Percentiles rank a stretch among this genome's conserved stretches.
Evolutionary conservation across 2,113 vertebrate species (phyloP).

Genomic region (Microcebus murinus): DNA sequence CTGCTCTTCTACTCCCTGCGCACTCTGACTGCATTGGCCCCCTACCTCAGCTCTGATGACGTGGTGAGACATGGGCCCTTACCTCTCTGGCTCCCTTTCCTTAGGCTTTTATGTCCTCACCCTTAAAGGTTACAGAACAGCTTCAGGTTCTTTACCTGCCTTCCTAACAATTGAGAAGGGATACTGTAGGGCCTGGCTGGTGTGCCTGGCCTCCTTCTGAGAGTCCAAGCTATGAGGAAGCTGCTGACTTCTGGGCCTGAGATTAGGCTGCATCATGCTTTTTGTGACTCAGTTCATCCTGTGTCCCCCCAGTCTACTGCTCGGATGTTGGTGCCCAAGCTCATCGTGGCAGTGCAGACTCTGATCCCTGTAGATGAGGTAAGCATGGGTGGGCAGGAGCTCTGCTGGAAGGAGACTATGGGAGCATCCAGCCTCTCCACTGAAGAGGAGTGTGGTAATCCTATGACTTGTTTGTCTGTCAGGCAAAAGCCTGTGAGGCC

Average conservation of each 20-base stretch:
- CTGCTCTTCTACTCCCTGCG: constrained; percentile 90
- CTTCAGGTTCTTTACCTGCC: background rate
- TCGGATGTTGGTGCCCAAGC: constrained; percentile 87
- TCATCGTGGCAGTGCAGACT: constrained; percentile 87
- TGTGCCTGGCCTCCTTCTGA: background rate
- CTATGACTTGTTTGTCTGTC: background rate
- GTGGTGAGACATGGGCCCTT: constrained; percentile 84
- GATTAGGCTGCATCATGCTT: background rate
- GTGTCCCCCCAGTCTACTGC: constrained; percentile 85
- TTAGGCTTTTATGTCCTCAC: background rate
- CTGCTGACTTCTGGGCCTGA: background rate
- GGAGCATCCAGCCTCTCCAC: background rate
- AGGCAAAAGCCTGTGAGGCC: constrained; percentile 91
- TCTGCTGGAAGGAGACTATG: background rate
- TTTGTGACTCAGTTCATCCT: background rate
- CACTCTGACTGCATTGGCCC: constrained; percentile 86
- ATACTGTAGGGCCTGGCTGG: background rate
- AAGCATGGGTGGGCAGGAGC: background rate
- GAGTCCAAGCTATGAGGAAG: background rate
- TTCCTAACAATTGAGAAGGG: background rate
- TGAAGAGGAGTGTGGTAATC: background rate
- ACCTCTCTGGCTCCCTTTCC: background rate
- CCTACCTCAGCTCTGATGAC: constrained; percentile 86
- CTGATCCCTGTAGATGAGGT: constrained; percentile 92
- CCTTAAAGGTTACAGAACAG: background rate